phyloP scores from a whole-genome alignment of 2,113 vertebrate species.

The Actenoides lindsayi region DNA sequence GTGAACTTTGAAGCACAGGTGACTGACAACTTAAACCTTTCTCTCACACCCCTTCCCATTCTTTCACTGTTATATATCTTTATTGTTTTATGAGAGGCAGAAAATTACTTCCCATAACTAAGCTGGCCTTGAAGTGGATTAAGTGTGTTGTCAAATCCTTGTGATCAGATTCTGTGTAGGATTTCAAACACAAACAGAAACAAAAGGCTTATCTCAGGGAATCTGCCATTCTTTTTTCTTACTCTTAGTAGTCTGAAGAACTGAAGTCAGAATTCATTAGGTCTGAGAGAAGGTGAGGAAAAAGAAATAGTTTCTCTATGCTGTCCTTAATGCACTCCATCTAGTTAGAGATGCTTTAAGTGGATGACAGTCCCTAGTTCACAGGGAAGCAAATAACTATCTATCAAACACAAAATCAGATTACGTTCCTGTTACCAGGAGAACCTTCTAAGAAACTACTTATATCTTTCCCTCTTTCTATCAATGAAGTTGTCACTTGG shows the following conservation, averaged over 20 bases:
- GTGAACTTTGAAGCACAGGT: background rate
- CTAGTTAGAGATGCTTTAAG: background rate
- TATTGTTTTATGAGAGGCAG: background rate
- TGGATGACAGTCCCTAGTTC: background rate
- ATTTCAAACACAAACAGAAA: background rate
- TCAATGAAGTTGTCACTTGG: background rate
- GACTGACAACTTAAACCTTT: accelerated
- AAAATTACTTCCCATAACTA: background rate
- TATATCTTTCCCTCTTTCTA: background rate
- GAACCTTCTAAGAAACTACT: background rate
- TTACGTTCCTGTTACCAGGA: background rate
- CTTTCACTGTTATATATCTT: background rate
- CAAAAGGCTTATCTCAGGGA: background rate
- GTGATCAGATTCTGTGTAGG: background rate
- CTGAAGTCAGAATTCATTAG: background rate
- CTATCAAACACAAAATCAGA: background rate
- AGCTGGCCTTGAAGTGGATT: background rate
- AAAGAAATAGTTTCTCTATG: background rate
- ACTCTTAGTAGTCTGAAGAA: background rate
- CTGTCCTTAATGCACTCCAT: background rate
- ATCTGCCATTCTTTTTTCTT: background rate
- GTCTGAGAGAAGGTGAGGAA: background rate
- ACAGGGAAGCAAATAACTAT: background rate
- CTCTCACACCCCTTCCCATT: background rate
- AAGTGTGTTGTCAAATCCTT: background rate